Evolutionary conservation across 2,113 vertebrate species (phyloP).

Genomic region (Copsychus sechellarum): DNA sequence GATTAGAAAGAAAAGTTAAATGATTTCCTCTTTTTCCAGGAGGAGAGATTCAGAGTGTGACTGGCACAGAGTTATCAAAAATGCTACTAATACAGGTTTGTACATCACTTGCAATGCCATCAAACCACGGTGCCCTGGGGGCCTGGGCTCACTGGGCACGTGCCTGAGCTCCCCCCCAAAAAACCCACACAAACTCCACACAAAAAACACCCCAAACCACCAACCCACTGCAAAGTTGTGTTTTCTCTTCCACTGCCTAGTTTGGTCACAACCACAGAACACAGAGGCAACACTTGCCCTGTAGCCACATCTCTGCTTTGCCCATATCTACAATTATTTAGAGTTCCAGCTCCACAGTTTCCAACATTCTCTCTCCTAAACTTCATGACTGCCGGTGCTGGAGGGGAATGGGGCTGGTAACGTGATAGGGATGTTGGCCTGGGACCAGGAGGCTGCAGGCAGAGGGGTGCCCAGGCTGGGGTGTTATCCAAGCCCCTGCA

Average conservation of each 20-base stretch:
- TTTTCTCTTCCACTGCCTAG: not conserved
- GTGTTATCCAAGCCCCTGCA: not conserved
- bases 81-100: fast-evolving
- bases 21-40: not conserved
- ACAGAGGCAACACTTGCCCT: not conserved
- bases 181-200: not conserved
- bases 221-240: not conserved
- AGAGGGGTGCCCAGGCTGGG: not conserved
- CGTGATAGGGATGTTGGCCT: not conserved
- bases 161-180: not conserved
- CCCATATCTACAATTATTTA: not conserved
- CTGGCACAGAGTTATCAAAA: not conserved
- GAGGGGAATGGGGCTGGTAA: not conserved
- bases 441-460: not conserved
- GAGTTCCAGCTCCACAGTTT: not conserved
- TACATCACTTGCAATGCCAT: not conserved
- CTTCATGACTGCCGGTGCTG: fast-evolving
- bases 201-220: not conserved
- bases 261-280: not conserved
- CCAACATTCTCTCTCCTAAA: not conserved
- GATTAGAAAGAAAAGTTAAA: not conserved
- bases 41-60: not conserved
- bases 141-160: not conserved
- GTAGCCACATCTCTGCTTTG: not conserved
- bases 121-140: not conserved